Evolutionary conservation across 2,888 invertebrate genomes (phyloP), one percentile per base, ranked within the genome.

Genomic region (Dromius quadrimaculatus): DNA sequence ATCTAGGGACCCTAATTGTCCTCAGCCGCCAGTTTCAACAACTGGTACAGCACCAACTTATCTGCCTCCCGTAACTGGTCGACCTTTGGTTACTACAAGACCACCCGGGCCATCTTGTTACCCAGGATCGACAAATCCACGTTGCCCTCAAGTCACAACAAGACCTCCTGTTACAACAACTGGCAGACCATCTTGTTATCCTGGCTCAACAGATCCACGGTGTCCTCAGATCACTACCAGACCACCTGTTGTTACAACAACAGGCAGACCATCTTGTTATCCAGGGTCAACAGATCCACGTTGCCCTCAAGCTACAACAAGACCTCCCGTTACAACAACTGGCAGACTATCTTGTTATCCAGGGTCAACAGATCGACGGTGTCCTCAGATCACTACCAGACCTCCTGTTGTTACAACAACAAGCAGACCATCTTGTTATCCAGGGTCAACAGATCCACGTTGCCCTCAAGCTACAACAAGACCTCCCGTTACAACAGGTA

Each of bases 401-500:
- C 45, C 64, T n/a, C 74, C 76, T 76, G n/a, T n/a, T n/a, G n/a
- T n/a, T n/a, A 38, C 38, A 2, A 38, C 38, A 6, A 2, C 70
- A 76, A 71, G 75, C 72, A 0, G 80, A 81, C 45, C 76, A 1
- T 20, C 28, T 0, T 83, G 83, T 72, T 76, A 73, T 59, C 79
- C 79, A 15, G 82, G 80, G 17, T 78, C 79, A 2, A 77, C 76
- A n/a, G 83, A 84, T 74, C 81, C 82, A 0, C 76, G 82, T 19
- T 72, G 82, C 68, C 80, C 79, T 0, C n/a, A n/a, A n/a, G n/a
- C n/a, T n/a, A 50, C 72, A 66, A 72, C 69, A 15, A 64, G 75
- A 11, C 71, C 75, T 5, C 70, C 75, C 38, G 75, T 77, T 28
- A 71, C 76, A n/a, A 28, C n/a, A n/a, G n/a, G 75, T 9, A 70